Evolutionary conservation across 2,797 vertebrate genomes (phyloP).

Genomic region (Lacerta viridis): DNA sequence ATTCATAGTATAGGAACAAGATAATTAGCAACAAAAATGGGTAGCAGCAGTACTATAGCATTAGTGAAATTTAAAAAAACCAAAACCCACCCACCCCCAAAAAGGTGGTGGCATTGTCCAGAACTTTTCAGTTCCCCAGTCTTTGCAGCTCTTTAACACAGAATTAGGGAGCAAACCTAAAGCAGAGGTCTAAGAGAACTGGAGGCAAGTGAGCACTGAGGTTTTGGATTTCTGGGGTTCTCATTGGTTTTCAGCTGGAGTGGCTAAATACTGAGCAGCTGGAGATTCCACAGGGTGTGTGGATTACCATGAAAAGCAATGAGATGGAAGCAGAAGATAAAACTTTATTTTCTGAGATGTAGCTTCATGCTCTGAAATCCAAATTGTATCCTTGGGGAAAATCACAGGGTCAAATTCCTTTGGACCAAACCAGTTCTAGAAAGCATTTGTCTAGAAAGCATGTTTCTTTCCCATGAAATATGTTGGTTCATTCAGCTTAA

Average conservation of each 20-base stretch:
- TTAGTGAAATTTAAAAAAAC: background rate
- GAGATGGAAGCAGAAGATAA: background rate
- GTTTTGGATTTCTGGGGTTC: background rate
- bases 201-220: background rate
- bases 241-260: background rate
- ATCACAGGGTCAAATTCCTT: background rate
- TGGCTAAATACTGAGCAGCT: background rate
- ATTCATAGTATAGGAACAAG: background rate
- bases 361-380: background rate
- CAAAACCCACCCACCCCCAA: background rate
- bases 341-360: background rate
- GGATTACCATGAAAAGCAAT: background rate
- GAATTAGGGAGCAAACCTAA: background rate
- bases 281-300: background rate
- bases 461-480: background rate
- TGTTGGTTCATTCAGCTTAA: constrained; percentile 4
- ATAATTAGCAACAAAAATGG: background rate
- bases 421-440: background rate
- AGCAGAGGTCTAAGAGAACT: background rate
- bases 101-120: background rate
- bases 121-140: background rate
- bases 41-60: background rate
- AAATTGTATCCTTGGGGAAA: background rate
- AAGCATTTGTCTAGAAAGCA: background rate
- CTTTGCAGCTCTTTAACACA: background rate